Conservation (phyloP, 2,113 vertebrate species). For the Poecile atricapillus region DNA sequence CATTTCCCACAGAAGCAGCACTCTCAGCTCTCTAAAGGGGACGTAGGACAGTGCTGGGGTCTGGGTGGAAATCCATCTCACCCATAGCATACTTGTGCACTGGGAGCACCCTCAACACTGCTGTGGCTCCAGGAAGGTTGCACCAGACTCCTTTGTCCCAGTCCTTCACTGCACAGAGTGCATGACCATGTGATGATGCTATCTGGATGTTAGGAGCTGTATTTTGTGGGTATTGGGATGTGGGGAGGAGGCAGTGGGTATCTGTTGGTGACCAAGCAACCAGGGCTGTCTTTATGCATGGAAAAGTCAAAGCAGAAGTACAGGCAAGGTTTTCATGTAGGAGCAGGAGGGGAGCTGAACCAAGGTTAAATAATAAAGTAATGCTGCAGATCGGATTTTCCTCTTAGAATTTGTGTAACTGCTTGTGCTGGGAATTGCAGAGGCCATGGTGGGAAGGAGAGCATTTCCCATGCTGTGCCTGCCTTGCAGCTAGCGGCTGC, state of each 20-base stretch:
- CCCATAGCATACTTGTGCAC: accelerated
- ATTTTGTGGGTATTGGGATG: not conserved
- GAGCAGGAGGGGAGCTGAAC: not conserved
- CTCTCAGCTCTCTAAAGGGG: not conserved
- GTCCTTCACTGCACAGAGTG: not conserved
- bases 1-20: not conserved
- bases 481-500: not conserved
- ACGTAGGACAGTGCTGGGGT: not conserved
- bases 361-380: not conserved
- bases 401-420: not conserved
- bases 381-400: not conserved
- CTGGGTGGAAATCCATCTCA: not conserved
- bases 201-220: not conserved
- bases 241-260: not conserved
- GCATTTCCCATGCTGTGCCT: not conserved
- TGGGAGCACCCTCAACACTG: accelerated
- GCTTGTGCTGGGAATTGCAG: not conserved
- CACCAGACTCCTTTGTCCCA: not conserved
- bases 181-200: accelerated
- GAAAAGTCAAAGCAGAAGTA: not conserved
- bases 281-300: not conserved
- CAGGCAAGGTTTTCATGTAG: accelerated
- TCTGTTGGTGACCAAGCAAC: not conserved
- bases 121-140: not conserved
- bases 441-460: not conserved